Conservation (phyloP, 2,888 invertebrate genomes). For the Ypsolopha scabrella region DNA sequence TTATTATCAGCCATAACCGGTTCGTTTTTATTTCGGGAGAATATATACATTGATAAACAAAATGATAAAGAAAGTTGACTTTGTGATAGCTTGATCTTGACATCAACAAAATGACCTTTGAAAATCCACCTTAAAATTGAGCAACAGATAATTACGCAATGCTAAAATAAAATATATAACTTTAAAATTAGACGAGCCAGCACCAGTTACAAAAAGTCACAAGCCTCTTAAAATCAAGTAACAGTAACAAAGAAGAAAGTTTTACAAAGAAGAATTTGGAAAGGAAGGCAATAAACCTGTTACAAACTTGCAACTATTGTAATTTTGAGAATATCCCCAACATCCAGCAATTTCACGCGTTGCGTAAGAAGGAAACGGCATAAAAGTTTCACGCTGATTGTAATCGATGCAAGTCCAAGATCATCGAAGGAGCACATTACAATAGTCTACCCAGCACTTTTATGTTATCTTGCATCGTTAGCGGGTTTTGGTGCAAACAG, state of each 20-base stretch:
- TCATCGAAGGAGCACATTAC: neutral
- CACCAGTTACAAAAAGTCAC: neutral
- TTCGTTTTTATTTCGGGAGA: neutral
- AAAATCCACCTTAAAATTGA: neutral
- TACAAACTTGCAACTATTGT: neutral
- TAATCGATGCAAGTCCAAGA: constrained; percentile 17
- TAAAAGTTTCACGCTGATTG: constrained; percentile 23
- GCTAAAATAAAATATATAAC: too few relatives aligned
- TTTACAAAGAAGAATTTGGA: neutral
- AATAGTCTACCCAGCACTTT: constrained; percentile 21
- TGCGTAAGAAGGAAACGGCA: constrained; percentile 25
- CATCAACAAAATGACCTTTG: neutral
- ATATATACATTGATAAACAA: neutral
- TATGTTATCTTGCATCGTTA: constrained; percentile 32
- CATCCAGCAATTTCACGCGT: constrained; percentile 2
- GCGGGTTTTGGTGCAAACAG: constrained; percentile 35
- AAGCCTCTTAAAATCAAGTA: too few relatives aligned
- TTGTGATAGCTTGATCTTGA: neutral
- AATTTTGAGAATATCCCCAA: neutral
- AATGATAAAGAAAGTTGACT: neutral
- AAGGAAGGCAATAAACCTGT: neutral
- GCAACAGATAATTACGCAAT: too few relatives aligned
- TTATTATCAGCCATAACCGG: neutral
- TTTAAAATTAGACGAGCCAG: too few relatives aligned
- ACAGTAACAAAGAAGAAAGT: neutral